Evolutionary conservation across 1,140 invertebrate species (phyloP).

Genomic region (Anthonomus grandis): DNA sequence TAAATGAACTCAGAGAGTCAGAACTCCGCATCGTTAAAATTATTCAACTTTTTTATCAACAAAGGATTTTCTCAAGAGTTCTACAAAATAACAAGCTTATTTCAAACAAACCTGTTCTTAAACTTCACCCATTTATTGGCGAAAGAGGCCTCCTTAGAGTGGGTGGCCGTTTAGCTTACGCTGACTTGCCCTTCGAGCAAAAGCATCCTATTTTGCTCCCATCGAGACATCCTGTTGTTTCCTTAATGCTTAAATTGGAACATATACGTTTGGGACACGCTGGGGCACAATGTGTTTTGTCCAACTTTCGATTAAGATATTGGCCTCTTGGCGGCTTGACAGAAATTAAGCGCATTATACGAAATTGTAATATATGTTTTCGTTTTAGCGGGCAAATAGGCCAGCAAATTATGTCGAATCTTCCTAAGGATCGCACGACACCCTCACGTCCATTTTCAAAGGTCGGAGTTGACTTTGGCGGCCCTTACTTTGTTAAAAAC

Average conservation of each 20-base stretch:
- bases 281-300: constrained; percentile 14
- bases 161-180: constrained; percentile 32
- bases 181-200: constrained; percentile 22
- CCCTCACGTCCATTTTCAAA: constrained; percentile 3
- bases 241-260: constrained; percentile 14
- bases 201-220: constrained; percentile 28
- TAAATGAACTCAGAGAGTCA: no score
- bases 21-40: no score
- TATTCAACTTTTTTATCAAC: no score
- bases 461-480: constrained; percentile 24
- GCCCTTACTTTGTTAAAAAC: constrained; percentile 20
- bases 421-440: constrained; percentile 7
- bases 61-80: no score
- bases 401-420: constrained; percentile 21
- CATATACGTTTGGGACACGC: constrained; percentile 19
- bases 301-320: constrained; percentile 15
- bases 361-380: constrained; percentile 21
- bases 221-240: constrained; percentile 4
- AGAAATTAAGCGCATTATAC: constrained; percentile 9
- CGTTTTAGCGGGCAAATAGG: not conserved
- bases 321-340: constrained; percentile 17
- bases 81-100: constrained; percentile 8
- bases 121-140: constrained; percentile 24
- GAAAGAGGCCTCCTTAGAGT: constrained; percentile 31
- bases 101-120: constrained; percentile 7